Evolutionary conservation across 2,113 vertebrate species (phyloP), one percentile per base, ranked within the genome.

Genomic region (Hemichromis elongatus): DNA sequence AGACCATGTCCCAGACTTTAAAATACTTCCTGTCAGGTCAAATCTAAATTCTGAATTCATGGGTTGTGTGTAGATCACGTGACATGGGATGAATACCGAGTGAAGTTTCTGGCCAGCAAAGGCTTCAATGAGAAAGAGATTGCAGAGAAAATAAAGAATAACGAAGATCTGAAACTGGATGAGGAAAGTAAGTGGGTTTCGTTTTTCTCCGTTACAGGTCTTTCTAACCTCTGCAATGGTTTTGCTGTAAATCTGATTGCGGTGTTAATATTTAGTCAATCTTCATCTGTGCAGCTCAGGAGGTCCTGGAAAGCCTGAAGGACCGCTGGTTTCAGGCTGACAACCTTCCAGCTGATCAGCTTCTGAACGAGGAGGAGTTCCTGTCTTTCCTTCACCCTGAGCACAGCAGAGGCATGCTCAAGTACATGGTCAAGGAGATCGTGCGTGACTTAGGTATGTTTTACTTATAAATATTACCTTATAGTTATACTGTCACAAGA

Each of bases 271-370:
- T 54, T 42, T 35, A 33, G 77, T 12, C 21, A 5, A 24, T n/a
- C 4, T 7, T 28, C 4, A 1, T 84, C 10, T 2, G 78, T 92
- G 80, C 94, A 99, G 98, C 98, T 66, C 98, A 99, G 95, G 98
- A 99, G 91, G 97, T 99, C 42, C 83, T 99, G 42, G 98, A 99
- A 81, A 99, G 98, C 84, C 96, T 99, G 90, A 98, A 97, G 87
- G 99, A 99, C 78, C 98, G 98, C 63, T 99, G 99, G 99, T 98
- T 98, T 61, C 99, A 99, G 94, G 99, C 99, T 0, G 98, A 99
- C 93, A 98, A 95, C 40, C 97, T 97, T 0, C 99, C 98, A 0
- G 91, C 96, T 0, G 98, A 99, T 90, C 96, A 98, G 85, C 91
- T 98, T 86, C 94, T 99, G 86, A 97, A 97, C 0, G 97, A 99